Evolutionary conservation across 2,888 invertebrate species (phyloP), one percentile per base, ranked within the genome.

Genomic region (Petrophora chlorosata): DNA sequence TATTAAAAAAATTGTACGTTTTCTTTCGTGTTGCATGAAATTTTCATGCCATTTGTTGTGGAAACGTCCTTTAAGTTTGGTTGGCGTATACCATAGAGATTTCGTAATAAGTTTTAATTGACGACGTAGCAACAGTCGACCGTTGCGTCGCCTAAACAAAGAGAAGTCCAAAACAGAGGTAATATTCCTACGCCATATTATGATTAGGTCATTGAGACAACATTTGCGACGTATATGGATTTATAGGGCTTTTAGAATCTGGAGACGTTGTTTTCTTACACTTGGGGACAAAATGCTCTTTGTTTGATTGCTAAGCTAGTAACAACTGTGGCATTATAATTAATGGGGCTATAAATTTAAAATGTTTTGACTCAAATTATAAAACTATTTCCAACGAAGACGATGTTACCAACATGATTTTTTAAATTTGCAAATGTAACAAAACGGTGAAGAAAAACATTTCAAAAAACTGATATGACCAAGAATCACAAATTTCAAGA

Each of bases 41-140:
- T 23, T 26, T 15, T 17, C 14, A 8, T 10, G 15, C 14, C 17
- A 12, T n/a, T 42, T 42, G 33, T 16, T 48, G 40, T 9, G 43
- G 32, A 14, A 47, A 30, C 22, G 46, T 35, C 19, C 29, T 53
- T 35, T 39, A 51, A 38, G 29, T 22, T 9, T 33, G 47, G 40
- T 53, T 55, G 54, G 35, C 41, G 19, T 19, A 56, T 41, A 56
- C 54, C 46, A 62, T 56, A 51, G 61, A 70, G 71, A 63, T 62
- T 67, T 60, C 62, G 71, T 75, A 76, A 73, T 79, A 68, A 70
- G 70, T 68, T 76, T 79, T 81, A 81, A 84, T 81, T 81, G 59
- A 63, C 67, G 63, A 59, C 67, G 61, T 59, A 65, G 63, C 65
- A 64, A 65, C 69, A 73, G 71, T 5, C 9, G n/a, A n/a, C n/a